Evolutionary conservation across 2,113 vertebrate species (phyloP).

Genomic region (Nansenia antarctica): DNA sequence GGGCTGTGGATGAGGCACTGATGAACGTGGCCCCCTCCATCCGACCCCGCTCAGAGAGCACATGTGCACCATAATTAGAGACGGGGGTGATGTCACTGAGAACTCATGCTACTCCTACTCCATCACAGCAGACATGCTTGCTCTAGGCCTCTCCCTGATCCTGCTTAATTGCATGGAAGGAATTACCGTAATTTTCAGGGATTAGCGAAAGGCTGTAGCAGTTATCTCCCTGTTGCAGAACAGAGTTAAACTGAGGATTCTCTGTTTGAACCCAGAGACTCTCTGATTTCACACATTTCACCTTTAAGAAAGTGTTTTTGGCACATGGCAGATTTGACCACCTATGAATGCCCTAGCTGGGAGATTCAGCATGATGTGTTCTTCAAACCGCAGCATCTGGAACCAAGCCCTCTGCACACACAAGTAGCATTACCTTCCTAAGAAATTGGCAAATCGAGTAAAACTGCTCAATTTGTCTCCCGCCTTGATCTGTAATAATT

Average conservation of each 20-base stretch:
- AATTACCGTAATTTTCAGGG: slow-evolving; percentile 67
- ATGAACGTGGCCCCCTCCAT: slow-evolving; percentile 58
- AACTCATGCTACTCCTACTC: slow-evolving; percentile 60
- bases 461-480: neutral
- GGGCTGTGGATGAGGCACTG: slow-evolving; percentile 48
- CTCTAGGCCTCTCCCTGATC: slow-evolving; percentile 61
- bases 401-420: neutral
- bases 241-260: slow-evolving; percentile 31
- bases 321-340: too few species aligned
- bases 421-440: neutral
- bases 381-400: neutral
- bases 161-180: slow-evolving; percentile 69
- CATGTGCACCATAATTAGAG: slow-evolving; percentile 72
- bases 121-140: slow-evolving; percentile 59
- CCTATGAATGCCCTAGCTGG: neutral
- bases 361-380: neutral
- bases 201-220: slow-evolving; percentile 55
- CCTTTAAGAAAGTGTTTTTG: slow-evolving; percentile 26
- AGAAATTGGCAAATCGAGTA: neutral
- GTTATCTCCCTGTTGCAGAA: slow-evolving; percentile 37
- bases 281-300: slow-evolving; percentile 9
- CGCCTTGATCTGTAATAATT: neutral
- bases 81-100: slow-evolving; percentile 68
- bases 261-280: neutral
- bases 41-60: slow-evolving; percentile 61